A percentile compares a stretch with the other conserved stretches of the same genome.
phyloP scores from a whole-genome alignment of 2,113 vertebrate species.

The Haemorhous mexicanus region DNA sequence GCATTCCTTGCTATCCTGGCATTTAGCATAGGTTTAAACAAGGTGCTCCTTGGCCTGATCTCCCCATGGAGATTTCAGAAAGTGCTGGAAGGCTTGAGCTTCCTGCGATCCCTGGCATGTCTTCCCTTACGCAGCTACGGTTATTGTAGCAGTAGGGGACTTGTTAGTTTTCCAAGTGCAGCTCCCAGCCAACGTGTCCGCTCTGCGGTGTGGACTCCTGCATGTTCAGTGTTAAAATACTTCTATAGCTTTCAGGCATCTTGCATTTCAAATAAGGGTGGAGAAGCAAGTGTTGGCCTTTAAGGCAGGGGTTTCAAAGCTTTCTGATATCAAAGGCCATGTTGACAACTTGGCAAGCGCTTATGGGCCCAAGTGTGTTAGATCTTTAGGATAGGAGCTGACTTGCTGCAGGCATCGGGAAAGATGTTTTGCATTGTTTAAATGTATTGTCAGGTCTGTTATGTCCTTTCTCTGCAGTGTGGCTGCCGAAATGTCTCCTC shows the following conservation, averaged over 20 bases:
- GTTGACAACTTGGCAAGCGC: conserved; percentile 50
- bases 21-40: background rate
- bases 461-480: background rate
- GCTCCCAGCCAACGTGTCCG: conserved; percentile 28
- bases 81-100: conserved; percentile 56
- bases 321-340: conserved; percentile 50
- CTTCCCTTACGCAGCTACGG: conserved; percentile 48
- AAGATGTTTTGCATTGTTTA: conserved; percentile 31
- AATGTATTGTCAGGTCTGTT: conserved; percentile 34
- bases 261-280: conserved; percentile 58
- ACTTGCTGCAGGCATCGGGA: background rate
- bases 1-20: background rate
- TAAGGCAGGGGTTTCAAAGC: conserved; percentile 54
- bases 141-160: conserved; percentile 64
- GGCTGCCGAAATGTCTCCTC: background rate
- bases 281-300: conserved; percentile 45
- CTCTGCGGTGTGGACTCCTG: conserved; percentile 34
- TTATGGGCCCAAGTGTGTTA: background rate
- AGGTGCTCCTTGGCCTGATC: conserved; percentile 30
- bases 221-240: conserved; percentile 49
- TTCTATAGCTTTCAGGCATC: conserved; percentile 62
- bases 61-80: conserved; percentile 29
- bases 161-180: conserved; percentile 64
- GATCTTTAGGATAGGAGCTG: conserved; percentile 39
- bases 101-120: conserved; percentile 59